Conservation (phyloP, 2,113 vertebrate genomes). For the Chaenogobius annularis region DNA sequence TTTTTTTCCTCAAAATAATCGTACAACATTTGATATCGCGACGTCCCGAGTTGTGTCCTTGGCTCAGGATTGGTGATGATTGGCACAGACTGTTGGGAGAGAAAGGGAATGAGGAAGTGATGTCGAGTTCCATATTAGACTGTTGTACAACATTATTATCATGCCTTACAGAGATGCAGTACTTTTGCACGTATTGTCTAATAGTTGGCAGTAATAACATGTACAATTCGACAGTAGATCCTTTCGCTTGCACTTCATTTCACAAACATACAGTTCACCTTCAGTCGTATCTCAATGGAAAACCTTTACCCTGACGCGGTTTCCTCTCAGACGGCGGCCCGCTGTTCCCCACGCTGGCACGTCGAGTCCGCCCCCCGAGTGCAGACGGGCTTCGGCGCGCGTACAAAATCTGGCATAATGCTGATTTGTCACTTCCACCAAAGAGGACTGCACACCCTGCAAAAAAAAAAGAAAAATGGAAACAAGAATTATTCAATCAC, state of each 20-base stretch:
- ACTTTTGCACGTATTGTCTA: too few relatives aligned
- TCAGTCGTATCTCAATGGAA: too few relatives aligned
- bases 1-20: too few relatives aligned
- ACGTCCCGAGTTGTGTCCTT: too few relatives aligned
- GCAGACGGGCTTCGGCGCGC: slow-evolving; percentile 38
- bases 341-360: background rate
- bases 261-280: background rate
- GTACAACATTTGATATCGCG: too few relatives aligned
- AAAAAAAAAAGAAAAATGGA: slow-evolving; percentile 73
- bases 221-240: background rate
- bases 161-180: background rate
- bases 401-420: slow-evolving; percentile 78
- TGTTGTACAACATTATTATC: background rate
- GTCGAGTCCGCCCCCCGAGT: slow-evolving; percentile 10
- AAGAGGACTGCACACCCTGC: slow-evolving; percentile 76
- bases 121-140: too few relatives aligned
- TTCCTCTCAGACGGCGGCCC: background rate
- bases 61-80: too few relatives aligned
- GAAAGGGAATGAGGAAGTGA: too few relatives aligned
- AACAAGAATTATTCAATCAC: slow-evolving; percentile 82
- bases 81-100: too few relatives aligned
- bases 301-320: background rate
- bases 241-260: background rate
- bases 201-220: too few relatives aligned
- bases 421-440: slow-evolving; percentile 75